These are phyloP conservation scores for Hippocampus abdominalis DNA, from an alignment of 2,113 vertebrate species.

Conservation along the genomic window DNA sequence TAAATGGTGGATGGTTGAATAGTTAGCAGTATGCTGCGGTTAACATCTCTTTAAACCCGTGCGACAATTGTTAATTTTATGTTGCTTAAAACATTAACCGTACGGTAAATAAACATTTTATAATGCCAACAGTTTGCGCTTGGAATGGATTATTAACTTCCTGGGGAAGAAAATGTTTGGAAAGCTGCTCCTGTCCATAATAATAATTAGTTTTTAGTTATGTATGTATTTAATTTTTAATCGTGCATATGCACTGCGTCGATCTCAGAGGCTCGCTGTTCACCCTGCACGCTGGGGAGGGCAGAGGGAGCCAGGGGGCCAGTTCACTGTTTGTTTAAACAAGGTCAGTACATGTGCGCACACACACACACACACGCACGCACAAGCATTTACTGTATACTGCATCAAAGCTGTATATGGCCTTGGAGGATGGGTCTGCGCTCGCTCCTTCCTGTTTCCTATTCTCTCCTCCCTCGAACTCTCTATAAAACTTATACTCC, in stretches of 20 bases:
- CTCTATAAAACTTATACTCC: conserved; percentile 7
- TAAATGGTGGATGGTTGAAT: too few relatives aligned
- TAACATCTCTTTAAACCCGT: neutral
- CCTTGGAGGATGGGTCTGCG: conserved; percentile 43
- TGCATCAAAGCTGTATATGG: conserved; percentile 68
- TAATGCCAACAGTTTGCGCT: neutral
- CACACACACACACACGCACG: conserved; percentile 20
- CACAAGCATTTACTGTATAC: conserved; percentile 56
- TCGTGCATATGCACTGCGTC: conserved; percentile 12
- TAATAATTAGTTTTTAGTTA: neutral
- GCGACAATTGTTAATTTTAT: neutral
- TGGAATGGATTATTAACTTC: neutral
- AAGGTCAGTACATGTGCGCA: conserved; percentile 64
- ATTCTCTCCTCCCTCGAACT: conserved; percentile 33
- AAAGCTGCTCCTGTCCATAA: neutral
- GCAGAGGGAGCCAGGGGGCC: conserved; percentile 66
- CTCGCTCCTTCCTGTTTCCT: conserved; percentile 44
- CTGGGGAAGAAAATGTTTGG: neutral
- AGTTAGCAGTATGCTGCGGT: neutral
- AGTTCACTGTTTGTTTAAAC: conserved; percentile 74
- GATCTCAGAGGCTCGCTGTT: conserved; percentile 54
- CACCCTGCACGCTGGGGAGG: conserved; percentile 63
- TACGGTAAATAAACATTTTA: neutral
- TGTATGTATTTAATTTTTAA: neutral
- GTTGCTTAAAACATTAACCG: neutral